These are phyloP conservation scores for Meloe dianella DNA, from an alignment of 2,888 invertebrate species.

Conservation along the genomic window DNA sequence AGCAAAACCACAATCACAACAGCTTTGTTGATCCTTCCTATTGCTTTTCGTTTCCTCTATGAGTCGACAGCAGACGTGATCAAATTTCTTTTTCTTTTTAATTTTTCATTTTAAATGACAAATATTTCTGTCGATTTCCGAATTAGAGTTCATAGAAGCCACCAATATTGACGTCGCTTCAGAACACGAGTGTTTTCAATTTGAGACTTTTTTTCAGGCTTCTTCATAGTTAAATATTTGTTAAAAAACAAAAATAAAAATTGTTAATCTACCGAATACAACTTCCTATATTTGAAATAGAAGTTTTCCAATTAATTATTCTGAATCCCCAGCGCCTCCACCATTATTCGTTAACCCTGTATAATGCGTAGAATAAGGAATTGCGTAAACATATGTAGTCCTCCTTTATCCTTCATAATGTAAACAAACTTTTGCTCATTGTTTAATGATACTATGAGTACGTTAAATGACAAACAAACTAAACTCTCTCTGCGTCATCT, in stretches of 20 bases:
- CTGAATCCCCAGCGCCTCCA: neutral
- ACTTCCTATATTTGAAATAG: no score
- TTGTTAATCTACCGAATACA: no score
- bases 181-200: conserved; percentile 14
- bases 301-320: neutral
- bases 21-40: conserved; percentile 31
- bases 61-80: conserved; percentile 32
- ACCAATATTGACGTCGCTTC: conserved; percentile 29
- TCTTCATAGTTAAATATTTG: neutral
- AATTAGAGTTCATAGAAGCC: conserved; percentile 25
- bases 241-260: neutral
- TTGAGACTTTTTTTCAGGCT: neutral
- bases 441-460: conserved; percentile 15
- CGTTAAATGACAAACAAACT: conserved; percentile 20
- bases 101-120: neutral
- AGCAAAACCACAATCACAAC: conserved; percentile 35
- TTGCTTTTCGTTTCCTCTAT: conserved; percentile 34
- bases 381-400: neutral
- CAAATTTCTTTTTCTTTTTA: conserved; percentile 16
- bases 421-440: neutral
- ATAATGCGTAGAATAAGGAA: neutral
- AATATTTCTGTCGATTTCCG: conserved; percentile 26
- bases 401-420: neutral
- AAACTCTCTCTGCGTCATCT: conserved; percentile 13
- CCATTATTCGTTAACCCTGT: neutral